Percentiles rank a stretch among this genome's conserved stretches.
Evolutionary conservation across 37 sponge, comb jelly and placozoan genomes (phyloP).

Genomic region (Sycon ciliatum): DNA sequence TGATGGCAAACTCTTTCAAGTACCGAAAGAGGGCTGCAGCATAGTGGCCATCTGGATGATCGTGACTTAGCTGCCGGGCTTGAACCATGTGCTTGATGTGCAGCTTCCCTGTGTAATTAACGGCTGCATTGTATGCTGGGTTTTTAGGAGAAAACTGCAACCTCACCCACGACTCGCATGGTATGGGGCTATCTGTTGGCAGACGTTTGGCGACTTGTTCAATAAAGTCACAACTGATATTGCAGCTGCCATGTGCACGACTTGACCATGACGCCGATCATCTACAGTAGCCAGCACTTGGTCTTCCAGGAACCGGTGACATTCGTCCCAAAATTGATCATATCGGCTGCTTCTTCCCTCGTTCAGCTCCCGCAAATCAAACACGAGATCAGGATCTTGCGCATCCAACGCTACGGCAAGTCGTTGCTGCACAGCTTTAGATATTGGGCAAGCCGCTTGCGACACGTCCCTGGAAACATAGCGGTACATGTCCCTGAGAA

Average conservation of each 20-base stretch:
- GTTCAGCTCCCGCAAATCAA: conserved; percentile 29
- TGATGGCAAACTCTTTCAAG: conserved; percentile 24
- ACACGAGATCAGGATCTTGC: conserved; percentile 23
- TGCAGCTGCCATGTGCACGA: conserved; percentile 28
- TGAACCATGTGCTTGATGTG: conserved; percentile 39
- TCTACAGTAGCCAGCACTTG: conserved; percentile 17
- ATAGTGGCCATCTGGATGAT: conserved; percentile 33
- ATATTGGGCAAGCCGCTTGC: background rate
- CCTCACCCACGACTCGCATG: conserved; percentile 27
- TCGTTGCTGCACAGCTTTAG: conserved; percentile 19
- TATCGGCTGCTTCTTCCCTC: conserved; percentile 6
- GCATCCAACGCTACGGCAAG: conserved; percentile 17
- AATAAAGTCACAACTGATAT: conserved; percentile 19
- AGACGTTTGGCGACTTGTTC: background rate
- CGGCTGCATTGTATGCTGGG: conserved; percentile 8
- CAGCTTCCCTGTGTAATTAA: conserved; percentile 26
- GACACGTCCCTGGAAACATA: conserved; percentile 15
- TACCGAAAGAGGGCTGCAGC: conserved; percentile 32
- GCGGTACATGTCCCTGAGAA: background rate
- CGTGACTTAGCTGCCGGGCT: conserved; percentile 10
- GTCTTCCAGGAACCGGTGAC: background rate
- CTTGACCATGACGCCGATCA: conserved; percentile 30
- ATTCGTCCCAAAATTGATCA: conserved; percentile 29
- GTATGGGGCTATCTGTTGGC: conserved; percentile 9
- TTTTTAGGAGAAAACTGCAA: conserved; percentile 26